phyloP scores from a whole-genome alignment of 2,797 vertebrate species.

The Gastrophryne carolinensis region DNA sequence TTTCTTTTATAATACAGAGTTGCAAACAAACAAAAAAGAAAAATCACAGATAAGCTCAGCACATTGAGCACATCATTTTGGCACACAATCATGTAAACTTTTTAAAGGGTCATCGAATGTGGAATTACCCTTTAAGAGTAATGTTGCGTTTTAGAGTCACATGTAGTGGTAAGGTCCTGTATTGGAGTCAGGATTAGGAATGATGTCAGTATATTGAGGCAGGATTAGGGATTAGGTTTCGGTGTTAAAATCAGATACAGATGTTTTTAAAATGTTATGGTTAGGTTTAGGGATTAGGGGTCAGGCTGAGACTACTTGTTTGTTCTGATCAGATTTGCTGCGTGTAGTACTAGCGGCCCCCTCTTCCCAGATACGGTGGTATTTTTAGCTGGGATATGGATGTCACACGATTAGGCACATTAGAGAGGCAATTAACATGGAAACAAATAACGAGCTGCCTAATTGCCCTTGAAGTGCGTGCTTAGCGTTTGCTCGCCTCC shows the following conservation, averaged over 20 bases:
- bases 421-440: constrained; percentile 49
- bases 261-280: neutral
- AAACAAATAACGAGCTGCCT: constrained; percentile 47
- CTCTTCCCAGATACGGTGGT: constrained; percentile 39
- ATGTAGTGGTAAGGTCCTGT: no score
- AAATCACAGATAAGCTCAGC: no score
- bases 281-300: neutral
- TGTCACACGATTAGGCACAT: constrained; percentile 45
- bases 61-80: no score
- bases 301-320: neutral
- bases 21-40: no score
- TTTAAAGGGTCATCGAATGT: no score
- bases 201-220: neutral
- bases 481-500: constrained; percentile 1
- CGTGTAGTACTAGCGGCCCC: neutral
- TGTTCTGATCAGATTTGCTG: neutral
- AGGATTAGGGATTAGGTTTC: neutral
- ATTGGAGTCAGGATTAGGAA: no score
- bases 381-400: constrained; percentile 48
- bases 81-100: no score
- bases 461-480: constrained; percentile 48
- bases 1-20: no score
- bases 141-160: no score
- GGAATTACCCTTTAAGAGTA: no score
- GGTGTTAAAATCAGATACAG: neutral